These are phyloP conservation scores for Falco berigora DNA, from an alignment of 2,797 vertebrate genomes.

Conservation along the genomic window DNA sequence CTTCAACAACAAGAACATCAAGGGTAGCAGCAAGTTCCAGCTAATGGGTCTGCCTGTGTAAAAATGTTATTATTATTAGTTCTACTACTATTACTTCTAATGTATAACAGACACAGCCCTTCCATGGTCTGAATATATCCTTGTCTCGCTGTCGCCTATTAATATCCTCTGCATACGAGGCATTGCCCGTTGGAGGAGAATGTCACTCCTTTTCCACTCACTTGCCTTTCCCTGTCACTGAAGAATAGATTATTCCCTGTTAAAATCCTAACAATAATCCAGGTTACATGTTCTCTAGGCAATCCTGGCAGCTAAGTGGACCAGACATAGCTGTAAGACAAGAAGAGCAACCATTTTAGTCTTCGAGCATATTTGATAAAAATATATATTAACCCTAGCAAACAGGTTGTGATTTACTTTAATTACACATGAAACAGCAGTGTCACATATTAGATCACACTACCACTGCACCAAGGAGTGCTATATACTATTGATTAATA, in stretches of 20 bases:
- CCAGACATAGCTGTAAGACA: neutral
- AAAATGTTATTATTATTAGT: neutral
- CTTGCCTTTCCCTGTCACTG: neutral
- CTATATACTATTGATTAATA: neutral
- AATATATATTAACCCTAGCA: slow-evolving; percentile 23
- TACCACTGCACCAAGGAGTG: neutral
- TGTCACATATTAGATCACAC: neutral
- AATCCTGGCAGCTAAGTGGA: neutral
- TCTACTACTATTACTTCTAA: neutral
- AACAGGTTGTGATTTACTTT: neutral
- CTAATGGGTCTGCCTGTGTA: neutral
- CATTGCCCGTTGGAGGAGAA: neutral
- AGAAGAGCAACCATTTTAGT: neutral
- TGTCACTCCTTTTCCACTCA: neutral
- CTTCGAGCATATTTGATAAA: neutral
- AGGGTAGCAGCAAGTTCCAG: neutral
- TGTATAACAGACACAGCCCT: neutral
- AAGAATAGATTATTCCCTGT: neutral
- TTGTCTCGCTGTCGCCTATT: neutral
- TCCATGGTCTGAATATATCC: neutral
- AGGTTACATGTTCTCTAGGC: neutral
- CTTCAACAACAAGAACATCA: neutral
- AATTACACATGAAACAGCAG: slow-evolving; percentile 21
- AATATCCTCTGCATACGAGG: neutral
- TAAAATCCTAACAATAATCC: neutral